Percentiles rank a stretch among this genome's conserved stretches.
These are phyloP conservation scores for Geotria australis DNA, from an alignment of 2,797 vertebrate genomes.

Conservation along the genomic window DNA sequence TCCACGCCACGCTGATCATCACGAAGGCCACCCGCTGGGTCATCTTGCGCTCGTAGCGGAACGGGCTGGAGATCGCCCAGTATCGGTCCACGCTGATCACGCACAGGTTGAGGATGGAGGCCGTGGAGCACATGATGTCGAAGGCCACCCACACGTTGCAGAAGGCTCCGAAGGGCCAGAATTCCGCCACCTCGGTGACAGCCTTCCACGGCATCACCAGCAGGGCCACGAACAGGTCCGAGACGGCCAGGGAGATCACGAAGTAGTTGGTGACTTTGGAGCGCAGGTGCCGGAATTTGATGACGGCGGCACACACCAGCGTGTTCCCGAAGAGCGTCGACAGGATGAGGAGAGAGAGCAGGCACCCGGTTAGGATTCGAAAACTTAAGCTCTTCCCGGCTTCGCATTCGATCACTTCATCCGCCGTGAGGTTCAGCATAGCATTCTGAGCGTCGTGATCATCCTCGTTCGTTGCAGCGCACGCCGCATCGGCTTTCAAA, in stretches of 20 bases:
- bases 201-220: constrained; percentile 96
- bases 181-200: constrained; percentile 48
- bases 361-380: constrained; percentile 20
- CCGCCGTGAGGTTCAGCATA: no score
- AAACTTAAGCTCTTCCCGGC: not conserved
- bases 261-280: constrained; percentile 67
- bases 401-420: no score
- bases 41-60: constrained; percentile 75
- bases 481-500: no score
- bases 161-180: constrained; percentile 78
- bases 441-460: no score
- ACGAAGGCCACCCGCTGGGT: constrained; percentile 47
- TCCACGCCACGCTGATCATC: constrained; percentile 53
- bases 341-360: constrained; percentile 44
- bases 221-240: constrained; percentile 58
- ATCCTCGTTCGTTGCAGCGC: no score
- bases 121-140: constrained; percentile 89
- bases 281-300: constrained; percentile 47
- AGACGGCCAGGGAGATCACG: constrained; percentile 59
- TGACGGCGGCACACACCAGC: constrained; percentile 48
- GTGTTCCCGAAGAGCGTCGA: constrained; percentile 70
- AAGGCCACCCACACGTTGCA: constrained; percentile 79
- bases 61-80: constrained; percentile 81
- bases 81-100: constrained; percentile 76
- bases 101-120: constrained; percentile 79